Conservation (phyloP, 2,797 vertebrate genomes). For the Mormyrops attenuatus region DNA sequence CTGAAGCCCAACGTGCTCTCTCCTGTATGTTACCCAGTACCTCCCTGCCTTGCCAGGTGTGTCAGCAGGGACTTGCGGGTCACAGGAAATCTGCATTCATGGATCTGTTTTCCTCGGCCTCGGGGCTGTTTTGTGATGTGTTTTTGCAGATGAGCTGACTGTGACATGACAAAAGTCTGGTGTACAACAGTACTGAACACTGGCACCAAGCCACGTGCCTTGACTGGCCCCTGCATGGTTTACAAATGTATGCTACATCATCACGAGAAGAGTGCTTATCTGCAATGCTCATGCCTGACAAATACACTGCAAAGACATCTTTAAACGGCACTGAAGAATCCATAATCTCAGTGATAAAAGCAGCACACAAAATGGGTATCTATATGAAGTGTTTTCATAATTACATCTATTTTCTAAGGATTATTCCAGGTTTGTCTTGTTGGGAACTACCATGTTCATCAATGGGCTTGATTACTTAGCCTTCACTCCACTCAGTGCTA, state of each 20-base stretch:
- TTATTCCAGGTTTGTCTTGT: not conserved
- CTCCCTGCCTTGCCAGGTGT: not conserved
- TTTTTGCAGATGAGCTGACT: not conserved
- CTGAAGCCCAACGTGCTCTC: too few relatives aligned
- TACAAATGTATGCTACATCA: not conserved
- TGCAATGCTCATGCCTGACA: not conserved
- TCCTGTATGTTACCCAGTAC: not conserved
- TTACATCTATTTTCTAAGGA: not conserved
- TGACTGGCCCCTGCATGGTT: not conserved
- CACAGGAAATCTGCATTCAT: not conserved
- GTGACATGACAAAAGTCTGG: not conserved
- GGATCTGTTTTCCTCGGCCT: not conserved
- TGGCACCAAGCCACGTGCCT: not conserved
- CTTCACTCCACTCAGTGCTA: not conserved
- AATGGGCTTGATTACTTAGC: not conserved
- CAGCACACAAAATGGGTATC: not conserved
- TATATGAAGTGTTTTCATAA: not conserved
- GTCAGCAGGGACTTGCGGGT: not conserved
- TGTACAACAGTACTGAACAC: not conserved
- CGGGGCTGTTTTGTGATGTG: not conserved
- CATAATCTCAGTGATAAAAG: not conserved
- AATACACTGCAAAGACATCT: not conserved
- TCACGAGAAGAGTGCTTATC: not conserved
- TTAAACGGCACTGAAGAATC: not conserved
- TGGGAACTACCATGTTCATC: not conserved